phyloP scores from a whole-genome alignment of 2,797 vertebrate genomes.

The Ctenopoma kingsleyae region DNA sequence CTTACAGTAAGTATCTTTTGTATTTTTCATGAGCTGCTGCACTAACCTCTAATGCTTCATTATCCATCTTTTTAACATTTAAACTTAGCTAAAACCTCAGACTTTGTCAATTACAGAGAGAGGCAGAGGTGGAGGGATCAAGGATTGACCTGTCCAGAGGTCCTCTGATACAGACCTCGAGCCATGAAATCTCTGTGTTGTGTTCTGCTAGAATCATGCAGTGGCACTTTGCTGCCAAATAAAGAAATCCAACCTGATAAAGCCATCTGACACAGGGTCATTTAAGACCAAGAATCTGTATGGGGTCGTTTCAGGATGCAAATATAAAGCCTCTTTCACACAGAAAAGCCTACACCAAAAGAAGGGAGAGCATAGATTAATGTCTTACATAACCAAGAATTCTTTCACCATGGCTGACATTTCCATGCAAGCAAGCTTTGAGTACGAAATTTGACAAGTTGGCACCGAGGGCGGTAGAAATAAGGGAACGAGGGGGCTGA shows the following conservation, averaged over 20 bases:
- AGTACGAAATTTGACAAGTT: slow-evolving; percentile 66
- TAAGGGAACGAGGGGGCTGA: slow-evolving; percentile 60
- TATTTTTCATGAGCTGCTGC: slow-evolving; percentile 51
- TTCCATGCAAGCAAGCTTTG: slow-evolving; percentile 72
- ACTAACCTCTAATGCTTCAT: slow-evolving; percentile 52
- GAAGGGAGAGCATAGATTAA: slow-evolving; percentile 62
- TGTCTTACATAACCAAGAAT: slow-evolving; percentile 67
- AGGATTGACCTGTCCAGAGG: slow-evolving; percentile 28
- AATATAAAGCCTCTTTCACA: slow-evolving; percentile 70
- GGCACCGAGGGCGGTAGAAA: slow-evolving; percentile 58
- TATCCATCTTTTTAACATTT: slow-evolving; percentile 44
- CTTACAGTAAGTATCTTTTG: slow-evolving; percentile 33
- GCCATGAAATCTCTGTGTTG: slow-evolving; percentile 20
- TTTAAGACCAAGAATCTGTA: slow-evolving; percentile 54
- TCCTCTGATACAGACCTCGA: slow-evolving; percentile 34
- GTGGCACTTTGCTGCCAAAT: slow-evolving; percentile 43
- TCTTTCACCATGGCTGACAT: slow-evolving; percentile 69
- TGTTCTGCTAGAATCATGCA: slow-evolving; percentile 14
- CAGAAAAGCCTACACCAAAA: slow-evolving; percentile 63
- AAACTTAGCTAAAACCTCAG: slow-evolving; percentile 36
- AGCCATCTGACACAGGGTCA: slow-evolving; percentile 40
- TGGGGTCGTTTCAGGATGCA: slow-evolving; percentile 63
- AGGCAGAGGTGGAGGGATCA: slow-evolving; percentile 28
- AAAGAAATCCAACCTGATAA: slow-evolving; percentile 53
- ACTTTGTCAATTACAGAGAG: slow-evolving; percentile 14